Evolutionary conservation across 2,888 invertebrate genomes (phyloP).

Genomic region (Galerucella nymphaeae): DNA sequence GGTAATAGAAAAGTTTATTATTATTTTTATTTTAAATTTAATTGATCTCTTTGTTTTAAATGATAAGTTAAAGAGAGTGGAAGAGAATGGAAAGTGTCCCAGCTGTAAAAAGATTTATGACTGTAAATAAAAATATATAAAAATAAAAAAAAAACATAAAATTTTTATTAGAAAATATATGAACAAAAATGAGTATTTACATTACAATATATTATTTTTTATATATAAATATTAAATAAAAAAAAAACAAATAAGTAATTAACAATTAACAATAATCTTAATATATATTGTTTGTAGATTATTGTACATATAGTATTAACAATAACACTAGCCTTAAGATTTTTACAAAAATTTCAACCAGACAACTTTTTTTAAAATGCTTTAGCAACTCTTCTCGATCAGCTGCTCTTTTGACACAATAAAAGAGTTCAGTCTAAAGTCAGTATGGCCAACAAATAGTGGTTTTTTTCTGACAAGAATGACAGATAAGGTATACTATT

Average conservation of each 20-base stretch:
- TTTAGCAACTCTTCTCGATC: no score
- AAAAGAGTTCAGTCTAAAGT: no score
- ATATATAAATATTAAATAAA: conserved; percentile 13
- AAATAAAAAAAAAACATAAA: not conserved
- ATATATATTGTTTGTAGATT: not conserved
- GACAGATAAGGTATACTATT: no score
- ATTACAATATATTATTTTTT: conserved; percentile 1
- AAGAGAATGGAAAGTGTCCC: no score
- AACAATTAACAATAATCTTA: conserved; percentile 12
- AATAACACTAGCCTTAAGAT: conserved; percentile 34
- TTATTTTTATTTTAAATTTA: no score
- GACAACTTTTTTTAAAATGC: not conserved
- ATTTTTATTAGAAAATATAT: conserved; percentile 13
- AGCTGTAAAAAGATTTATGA: no score
- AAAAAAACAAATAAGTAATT: conserved; percentile 8
- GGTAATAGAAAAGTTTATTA: no score
- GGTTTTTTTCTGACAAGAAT: no score
- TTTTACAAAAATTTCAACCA: not conserved
- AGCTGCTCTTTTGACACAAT: no score
- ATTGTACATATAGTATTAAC: conserved; percentile 21
- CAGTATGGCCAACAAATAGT: no score
- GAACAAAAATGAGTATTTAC: conserved; percentile 22
- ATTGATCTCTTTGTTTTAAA: no score
- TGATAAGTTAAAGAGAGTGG: no score
- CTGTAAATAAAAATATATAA: not conserved